Base-by-base conservation (phyloP, 2,888 invertebrate genomes). In the Calliphora vomitoria region DNA sequence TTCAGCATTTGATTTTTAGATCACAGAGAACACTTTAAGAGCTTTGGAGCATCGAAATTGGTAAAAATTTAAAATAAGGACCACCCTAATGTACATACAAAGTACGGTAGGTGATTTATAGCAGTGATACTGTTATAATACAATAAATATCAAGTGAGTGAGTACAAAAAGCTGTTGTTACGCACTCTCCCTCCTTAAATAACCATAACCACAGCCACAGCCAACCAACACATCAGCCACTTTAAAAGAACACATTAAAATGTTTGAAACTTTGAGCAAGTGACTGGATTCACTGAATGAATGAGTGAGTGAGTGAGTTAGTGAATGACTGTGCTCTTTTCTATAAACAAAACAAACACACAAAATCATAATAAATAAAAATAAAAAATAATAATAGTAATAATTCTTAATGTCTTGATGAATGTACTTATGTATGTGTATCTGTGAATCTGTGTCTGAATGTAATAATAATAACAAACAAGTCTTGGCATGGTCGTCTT, bases 191-290 rank as follows among this genome's bases (percentile, higher is more conserved):
- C 53, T 20, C 6, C 53, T n/a, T 20, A 18, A 6, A 15, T 3
- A 50, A 18, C n/a, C n/a, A 53, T 6, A 18, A 53, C 5, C 1
- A 18, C 8, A 8, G 8, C 11, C 13, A 10, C 44, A 44, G 44
- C 8, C 10, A 44, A 53, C 18, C n/a, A n/a, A 53, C 8, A 25
- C 18, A 20, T 20, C 50, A 50, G 13, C 6, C 50, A 50, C 31
- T 64, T 64, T 55, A 15, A 50, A n/a, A 38, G 55, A 55, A 38
- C 55, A 71, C 55, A 71, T 72, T 55, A 41, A 58, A 66, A 41
- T 44, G 8, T 66, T 38, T 41, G 20, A 55, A 20, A 55, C 55
- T 15, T 10, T 55, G 15, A 55, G 5, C 55, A 55, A 20, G 55
- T 55, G 55, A 18, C 53, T 35, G 3, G 20, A 8, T 8, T 20